A percentile compares a stretch with the other conserved stretches of the same genome.
Evolutionary conservation across 2,888 invertebrate genomes (phyloP).

Genomic region (Drosophila atripex): DNA sequence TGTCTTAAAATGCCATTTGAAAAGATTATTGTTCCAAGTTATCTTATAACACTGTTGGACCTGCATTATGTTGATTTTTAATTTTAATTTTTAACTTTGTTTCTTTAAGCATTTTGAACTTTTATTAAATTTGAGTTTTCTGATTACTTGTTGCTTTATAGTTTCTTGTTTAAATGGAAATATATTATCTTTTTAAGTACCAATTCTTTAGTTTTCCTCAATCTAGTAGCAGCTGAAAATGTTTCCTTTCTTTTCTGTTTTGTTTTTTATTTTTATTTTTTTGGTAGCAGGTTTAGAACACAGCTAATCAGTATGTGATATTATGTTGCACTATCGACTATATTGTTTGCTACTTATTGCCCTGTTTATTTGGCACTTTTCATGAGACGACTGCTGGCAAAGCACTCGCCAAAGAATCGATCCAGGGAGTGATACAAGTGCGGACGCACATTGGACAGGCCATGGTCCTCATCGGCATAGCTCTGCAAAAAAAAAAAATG

Average conservation of each 20-base stretch:
- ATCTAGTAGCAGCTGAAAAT: conserved; percentile 24
- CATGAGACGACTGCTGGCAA: conserved; percentile 77
- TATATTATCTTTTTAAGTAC: conserved; percentile 65
- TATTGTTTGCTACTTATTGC: conserved; percentile 15
- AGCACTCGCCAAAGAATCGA: conserved; percentile 88
- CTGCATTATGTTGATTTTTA: conserved; percentile 60
- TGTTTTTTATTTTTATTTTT: neutral
- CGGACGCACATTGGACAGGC: conserved; percentile 90
- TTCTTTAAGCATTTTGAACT: conserved; percentile 31
- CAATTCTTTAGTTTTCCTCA: conserved; percentile 45
- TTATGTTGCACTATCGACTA: conserved; percentile 5
- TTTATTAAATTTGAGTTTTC: conserved; percentile 36
- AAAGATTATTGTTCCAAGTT: conserved; percentile 76
- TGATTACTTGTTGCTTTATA: conserved; percentile 35
- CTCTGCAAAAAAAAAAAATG: conserved; percentile 86
- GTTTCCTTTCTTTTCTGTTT: too few species aligned
- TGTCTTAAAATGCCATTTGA: conserved; percentile 72
- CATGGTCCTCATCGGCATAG: conserved; percentile 97
- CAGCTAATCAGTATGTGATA: conserved; percentile 20
- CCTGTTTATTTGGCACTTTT: conserved; percentile 65
- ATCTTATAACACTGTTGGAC: conserved; percentile 76
- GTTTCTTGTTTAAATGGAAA: conserved; percentile 48
- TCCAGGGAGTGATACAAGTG: conserved; percentile 96
- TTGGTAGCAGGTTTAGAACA: conserved; percentile 14
- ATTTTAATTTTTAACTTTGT: conserved; percentile 46